These are phyloP conservation scores for Grantiella picta DNA, from an alignment of 2,113 vertebrate species.

Conservation along the genomic window DNA sequence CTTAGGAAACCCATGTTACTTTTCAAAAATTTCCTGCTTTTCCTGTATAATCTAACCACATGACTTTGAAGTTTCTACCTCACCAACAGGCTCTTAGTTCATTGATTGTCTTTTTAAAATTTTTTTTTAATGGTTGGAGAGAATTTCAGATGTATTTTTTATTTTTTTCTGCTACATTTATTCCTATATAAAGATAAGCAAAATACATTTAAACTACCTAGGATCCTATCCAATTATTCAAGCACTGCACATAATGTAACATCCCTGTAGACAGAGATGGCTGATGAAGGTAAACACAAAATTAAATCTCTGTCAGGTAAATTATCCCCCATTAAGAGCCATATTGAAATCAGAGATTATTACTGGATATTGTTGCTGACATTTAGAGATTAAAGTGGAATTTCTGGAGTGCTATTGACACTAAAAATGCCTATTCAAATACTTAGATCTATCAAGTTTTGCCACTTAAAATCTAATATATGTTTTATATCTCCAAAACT, in stretches of 20 bases:
- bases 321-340: neutral
- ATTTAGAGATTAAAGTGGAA: neutral
- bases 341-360: neutral
- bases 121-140: neutral
- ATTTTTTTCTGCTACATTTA: neutral
- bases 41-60: neutral
- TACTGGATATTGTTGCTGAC: neutral
- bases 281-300: neutral
- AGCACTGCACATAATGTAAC: neutral
- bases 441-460: neutral
- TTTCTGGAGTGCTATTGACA: neutral
- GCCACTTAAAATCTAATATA: neutral
- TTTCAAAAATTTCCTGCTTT: neutral
- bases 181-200: neutral
- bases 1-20: neutral
- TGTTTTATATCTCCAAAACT: neutral
- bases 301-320: neutral
- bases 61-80: neutral
- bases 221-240: neutral
- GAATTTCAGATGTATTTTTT: neutral
- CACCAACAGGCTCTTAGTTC: neutral
- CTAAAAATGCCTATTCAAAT: neutral
- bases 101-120: neutral
- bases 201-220: neutral
- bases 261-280: neutral